phyloP scores from a whole-genome alignment of 2,113 vertebrate genomes.

The Strix uralensis region DNA sequence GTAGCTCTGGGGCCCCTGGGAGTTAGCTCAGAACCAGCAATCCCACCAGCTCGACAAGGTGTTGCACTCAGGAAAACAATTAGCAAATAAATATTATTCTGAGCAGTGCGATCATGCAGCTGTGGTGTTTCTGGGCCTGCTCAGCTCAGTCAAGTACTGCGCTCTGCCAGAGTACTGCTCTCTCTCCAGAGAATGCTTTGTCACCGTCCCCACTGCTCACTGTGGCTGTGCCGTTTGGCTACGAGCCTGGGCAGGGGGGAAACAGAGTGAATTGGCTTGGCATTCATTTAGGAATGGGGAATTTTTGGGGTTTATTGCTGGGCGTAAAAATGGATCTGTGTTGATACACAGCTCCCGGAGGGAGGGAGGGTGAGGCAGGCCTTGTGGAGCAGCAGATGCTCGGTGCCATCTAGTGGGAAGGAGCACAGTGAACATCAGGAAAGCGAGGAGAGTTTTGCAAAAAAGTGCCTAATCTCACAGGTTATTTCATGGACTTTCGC shows the following conservation, averaged over 20 bases:
- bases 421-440: background rate
- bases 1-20: background rate
- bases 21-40: background rate
- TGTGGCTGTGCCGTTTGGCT: rapidly evolving
- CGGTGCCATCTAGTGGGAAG: slow-evolving; percentile 59
- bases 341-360: rapidly evolving
- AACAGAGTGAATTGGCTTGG: rapidly evolving
- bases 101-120: background rate
- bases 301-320: background rate
- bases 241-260: rapidly evolving
- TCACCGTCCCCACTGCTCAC: rapidly evolving
- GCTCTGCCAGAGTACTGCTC: background rate
- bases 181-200: background rate
- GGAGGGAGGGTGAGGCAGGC: background rate
- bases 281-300: background rate
- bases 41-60: background rate
- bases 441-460: rapidly evolving
- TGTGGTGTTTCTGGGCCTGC: background rate
- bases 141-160: background rate
- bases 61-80: background rate
- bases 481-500: background rate
- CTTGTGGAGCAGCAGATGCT: background rate
- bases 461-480: background rate
- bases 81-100: background rate
- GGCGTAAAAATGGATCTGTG: background rate